These are phyloP conservation scores for Eueides isabella DNA, from an alignment of 1,140 invertebrate species.

Conservation along the genomic window DNA sequence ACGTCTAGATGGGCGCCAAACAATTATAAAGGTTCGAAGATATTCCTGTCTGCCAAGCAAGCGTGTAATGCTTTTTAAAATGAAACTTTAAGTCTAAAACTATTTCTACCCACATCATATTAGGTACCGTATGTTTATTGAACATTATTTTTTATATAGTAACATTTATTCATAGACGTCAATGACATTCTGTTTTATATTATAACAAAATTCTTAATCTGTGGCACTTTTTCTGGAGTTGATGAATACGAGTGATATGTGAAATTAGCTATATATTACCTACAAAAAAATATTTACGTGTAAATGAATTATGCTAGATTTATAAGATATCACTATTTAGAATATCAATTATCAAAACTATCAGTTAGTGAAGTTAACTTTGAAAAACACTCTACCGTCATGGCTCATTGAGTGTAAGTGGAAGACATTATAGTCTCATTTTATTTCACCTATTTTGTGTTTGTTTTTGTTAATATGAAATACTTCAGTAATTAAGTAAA, in stretches of 20 bases:
- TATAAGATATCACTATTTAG: constrained; percentile 1
- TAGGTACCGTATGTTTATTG: no score
- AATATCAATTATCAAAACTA: background rate
- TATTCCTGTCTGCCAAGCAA: no score
- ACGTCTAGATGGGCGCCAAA: no score
- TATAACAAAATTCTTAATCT: background rate
- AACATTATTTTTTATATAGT: background rate
- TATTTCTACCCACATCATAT: no score
- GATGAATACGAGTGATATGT: constrained; percentile 26
- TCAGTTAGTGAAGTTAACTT: background rate
- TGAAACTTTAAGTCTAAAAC: no score
- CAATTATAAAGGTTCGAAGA: no score
- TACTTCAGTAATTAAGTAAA: background rate
- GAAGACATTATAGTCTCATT: constrained; percentile 44
- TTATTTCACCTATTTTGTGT: constrained; percentile 31
- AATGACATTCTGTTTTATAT: background rate
- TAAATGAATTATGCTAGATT: constrained; percentile 23
- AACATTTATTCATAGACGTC: background rate
- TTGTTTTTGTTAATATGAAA: constrained; percentile 13
- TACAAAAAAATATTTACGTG: constrained; percentile 26
- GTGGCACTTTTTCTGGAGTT: constrained; percentile 12
- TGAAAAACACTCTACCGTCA: constrained; percentile 39
- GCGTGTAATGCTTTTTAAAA: no score
- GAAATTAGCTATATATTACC: constrained; percentile 17
- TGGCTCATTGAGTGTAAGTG: constrained; percentile 56